Percentiles rank a stretch among this genome's conserved stretches.
These are phyloP conservation scores for Apaloderma vittatum DNA, from an alignment of 2,113 vertebrate species.

Conservation along the genomic window DNA sequence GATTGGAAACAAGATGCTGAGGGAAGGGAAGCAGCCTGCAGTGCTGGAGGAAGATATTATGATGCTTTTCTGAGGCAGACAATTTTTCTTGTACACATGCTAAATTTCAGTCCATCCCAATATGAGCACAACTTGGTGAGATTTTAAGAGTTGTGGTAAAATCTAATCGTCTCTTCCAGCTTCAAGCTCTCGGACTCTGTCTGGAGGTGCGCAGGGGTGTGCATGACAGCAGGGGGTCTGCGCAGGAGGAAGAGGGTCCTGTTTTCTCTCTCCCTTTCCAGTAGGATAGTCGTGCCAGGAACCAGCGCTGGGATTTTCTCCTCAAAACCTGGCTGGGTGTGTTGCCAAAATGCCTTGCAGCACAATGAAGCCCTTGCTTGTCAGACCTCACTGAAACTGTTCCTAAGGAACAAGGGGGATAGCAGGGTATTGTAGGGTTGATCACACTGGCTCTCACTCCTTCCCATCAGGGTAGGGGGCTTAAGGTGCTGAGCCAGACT, in stretches of 20 bases:
- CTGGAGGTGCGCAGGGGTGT: not conserved
- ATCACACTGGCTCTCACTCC: fast-evolving
- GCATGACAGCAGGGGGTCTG: not conserved
- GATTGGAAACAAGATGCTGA: conserved; percentile 24
- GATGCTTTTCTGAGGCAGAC: not conserved
- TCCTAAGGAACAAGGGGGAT: not conserved
- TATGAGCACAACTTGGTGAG: not conserved
- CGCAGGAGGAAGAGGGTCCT: not conserved
- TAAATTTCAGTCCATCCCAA: not conserved
- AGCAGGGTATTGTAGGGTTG: not conserved
- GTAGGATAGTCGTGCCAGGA: not conserved
- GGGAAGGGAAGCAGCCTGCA: not conserved
- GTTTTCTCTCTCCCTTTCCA: not conserved
- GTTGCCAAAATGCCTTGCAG: not conserved
- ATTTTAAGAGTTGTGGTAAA: not conserved
- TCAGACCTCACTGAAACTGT: not conserved
- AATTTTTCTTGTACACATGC: not conserved
- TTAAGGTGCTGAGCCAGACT: fast-evolving
- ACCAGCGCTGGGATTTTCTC: not conserved
- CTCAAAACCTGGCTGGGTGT: not conserved
- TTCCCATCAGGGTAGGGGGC: fast-evolving
- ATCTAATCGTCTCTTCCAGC: not conserved
- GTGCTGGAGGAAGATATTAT: not conserved
- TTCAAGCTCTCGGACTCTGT: not conserved
- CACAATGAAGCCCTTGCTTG: not conserved